phyloP scores from a whole-genome alignment of 2,797 vertebrate genomes.

The Cirrhinus molitorella region DNA sequence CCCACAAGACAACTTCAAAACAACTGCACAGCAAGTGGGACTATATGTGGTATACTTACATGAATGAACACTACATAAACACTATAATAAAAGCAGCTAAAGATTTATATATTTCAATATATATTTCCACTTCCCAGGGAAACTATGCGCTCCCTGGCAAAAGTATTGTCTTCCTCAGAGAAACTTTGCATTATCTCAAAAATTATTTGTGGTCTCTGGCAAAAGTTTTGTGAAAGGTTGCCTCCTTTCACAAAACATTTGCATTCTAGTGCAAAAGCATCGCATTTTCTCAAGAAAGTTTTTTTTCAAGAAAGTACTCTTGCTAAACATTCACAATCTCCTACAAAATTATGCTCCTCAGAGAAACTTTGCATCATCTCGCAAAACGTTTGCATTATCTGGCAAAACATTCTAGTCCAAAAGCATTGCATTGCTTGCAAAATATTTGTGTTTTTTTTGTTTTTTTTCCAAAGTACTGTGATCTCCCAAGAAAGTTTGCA shows the following conservation, averaged over 20 bases:
- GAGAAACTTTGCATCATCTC: neutral
- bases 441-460: no score
- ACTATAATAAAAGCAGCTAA: neutral
- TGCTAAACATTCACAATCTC: neutral
- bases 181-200: no score
- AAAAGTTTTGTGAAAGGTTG: neutral
- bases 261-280: neutral
- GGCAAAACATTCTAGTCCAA: neutral
- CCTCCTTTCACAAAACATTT: neutral
- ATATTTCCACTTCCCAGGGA: no score
- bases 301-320: neutral
- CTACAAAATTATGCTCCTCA: neutral
- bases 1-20: neutral
- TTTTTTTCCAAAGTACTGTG: neutral
- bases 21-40: neutral
- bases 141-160: no score
- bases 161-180: no score
- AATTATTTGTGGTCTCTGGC: neutral
- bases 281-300: neutral
- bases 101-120: no score
- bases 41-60: neutral
- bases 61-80: neutral
- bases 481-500: neutral
- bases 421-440: no score
- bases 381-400: neutral